A percentile compares a stretch with the other conserved stretches of the same genome.
These are phyloP conservation scores for Balanococcus diminutus DNA, from an alignment of 2,888 invertebrate genomes.

Conservation along the genomic window DNA sequence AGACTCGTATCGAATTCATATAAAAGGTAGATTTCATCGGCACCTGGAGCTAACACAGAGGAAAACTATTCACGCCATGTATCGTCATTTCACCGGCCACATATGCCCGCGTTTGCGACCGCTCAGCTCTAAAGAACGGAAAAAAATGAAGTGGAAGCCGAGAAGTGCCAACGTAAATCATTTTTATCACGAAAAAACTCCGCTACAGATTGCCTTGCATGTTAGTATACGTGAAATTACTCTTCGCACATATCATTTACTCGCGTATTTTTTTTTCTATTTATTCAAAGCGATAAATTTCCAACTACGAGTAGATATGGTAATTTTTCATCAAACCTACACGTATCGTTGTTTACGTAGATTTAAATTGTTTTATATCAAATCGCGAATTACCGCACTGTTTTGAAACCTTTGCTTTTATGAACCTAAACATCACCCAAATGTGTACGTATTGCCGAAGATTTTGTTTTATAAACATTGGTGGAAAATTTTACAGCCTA, in stretches of 20 bases:
- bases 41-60: slow-evolving; percentile 58
- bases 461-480: not conserved
- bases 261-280: not conserved
- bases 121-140: slow-evolving; percentile 56
- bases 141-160: slow-evolving; percentile 58
- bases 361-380: not conserved
- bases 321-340: not conserved
- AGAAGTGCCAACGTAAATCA: slow-evolving; percentile 58
- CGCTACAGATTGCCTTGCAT: slow-evolving; percentile 58
- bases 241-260: not conserved
- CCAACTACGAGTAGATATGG: not conserved
- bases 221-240: slow-evolving; percentile 1
- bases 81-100: slow-evolving; percentile 58
- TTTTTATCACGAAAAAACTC: slow-evolving; percentile 59
- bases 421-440: not conserved
- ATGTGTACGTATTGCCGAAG: not conserved
- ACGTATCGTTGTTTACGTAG: not conserved
- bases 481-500: not conserved
- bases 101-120: slow-evolving; percentile 58
- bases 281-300: not conserved
- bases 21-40: slow-evolving; percentile 57
- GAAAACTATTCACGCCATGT: slow-evolving; percentile 58
- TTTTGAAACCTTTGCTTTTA: not conserved
- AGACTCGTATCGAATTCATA: slow-evolving; percentile 57
- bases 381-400: not conserved